Percentiles rank a stretch among this genome's conserved stretches.
phyloP scores from a whole-genome alignment of 2,113 vertebrate genomes.

The Aspidoscelis tigris region DNA sequence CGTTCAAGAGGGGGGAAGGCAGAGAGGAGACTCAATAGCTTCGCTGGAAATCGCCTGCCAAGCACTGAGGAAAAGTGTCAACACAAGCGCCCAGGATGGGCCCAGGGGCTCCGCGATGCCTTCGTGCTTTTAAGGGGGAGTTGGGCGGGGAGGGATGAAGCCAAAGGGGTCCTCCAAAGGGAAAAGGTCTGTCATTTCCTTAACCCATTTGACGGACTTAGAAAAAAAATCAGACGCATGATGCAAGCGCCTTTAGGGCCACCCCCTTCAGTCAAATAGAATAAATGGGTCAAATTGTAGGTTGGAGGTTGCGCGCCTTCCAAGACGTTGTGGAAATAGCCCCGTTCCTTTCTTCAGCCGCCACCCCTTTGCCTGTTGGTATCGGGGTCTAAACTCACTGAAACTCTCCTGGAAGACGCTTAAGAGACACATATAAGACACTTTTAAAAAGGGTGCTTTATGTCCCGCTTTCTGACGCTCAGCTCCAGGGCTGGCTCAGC shows the following conservation, averaged over 20 bases:
- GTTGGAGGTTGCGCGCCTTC: too few species aligned
- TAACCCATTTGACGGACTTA: not conserved
- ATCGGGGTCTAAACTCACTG: not conserved
- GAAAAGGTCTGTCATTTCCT: not conserved
- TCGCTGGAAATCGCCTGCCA: not conserved
- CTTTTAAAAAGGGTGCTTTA: not conserved
- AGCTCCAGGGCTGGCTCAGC: not conserved
- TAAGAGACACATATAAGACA: not conserved
- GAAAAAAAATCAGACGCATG: not conserved
- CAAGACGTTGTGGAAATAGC: not conserved
- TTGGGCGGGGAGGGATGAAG: too few species aligned
- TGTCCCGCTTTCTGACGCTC: not conserved
- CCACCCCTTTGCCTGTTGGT: not conserved
- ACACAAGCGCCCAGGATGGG: constrained; percentile 26
- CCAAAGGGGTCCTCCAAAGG: not conserved
- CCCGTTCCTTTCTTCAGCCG: not conserved
- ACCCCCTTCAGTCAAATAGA: not conserved
- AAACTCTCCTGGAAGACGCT: not conserved
- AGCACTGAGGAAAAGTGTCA: constrained; percentile 33
- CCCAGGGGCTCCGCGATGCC: not conserved
- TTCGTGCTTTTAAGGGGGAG: too few species aligned
- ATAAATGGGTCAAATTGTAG: too few species aligned
- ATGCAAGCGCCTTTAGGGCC: not conserved
- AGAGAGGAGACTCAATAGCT: constrained; percentile 44
- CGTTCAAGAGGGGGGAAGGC: not conserved